phyloP scores from a whole-genome alignment of 2,113 vertebrate species.

The Polypterus senegalus region DNA sequence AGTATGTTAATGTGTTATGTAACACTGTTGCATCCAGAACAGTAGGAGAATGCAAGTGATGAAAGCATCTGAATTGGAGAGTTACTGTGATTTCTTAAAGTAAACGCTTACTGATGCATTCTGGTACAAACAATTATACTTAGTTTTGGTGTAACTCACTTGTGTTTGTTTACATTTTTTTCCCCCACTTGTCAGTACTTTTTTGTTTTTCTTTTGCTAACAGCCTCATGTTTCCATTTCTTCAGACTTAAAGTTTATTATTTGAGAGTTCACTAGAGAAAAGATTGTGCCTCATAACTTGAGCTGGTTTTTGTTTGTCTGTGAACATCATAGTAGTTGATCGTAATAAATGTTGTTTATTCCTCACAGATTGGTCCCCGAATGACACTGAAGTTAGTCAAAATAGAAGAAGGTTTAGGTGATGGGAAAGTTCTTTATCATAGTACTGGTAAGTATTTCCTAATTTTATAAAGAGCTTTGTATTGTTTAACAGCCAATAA shows the following conservation, averaged over 20 bases:
- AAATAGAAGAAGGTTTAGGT: slow-evolving; percentile 75
- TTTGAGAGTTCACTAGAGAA: not conserved
- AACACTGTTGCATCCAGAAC: too few species aligned
- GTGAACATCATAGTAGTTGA: too few species aligned
- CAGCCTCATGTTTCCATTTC: not conserved
- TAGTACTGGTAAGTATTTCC: slow-evolving; percentile 46
- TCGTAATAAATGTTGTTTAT: rapidly evolving
- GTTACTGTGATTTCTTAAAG: slow-evolving; percentile 7
- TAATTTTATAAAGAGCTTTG: too few species aligned
- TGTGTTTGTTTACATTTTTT: not conserved
- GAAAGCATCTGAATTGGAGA: slow-evolving; percentile 7
- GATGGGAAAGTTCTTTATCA: slow-evolving; percentile 75
- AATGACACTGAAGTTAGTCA: slow-evolving; percentile 68
- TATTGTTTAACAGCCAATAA: too few species aligned
- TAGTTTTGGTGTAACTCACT: too few species aligned
- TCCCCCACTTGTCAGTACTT: not conserved
- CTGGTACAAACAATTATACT: not conserved
- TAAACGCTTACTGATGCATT: slow-evolving; percentile 13
- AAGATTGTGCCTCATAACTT: not conserved
- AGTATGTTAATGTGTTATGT: too few species aligned
- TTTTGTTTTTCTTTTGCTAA: not conserved
- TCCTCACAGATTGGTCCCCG: slow-evolving; percentile 71
- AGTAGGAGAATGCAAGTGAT: slow-evolving; percentile 2
- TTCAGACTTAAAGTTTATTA: not conserved
- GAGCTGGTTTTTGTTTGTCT: not conserved